phyloP scores from a whole-genome alignment of 2,113 vertebrate species.

The Sebastes schlegelii region DNA sequence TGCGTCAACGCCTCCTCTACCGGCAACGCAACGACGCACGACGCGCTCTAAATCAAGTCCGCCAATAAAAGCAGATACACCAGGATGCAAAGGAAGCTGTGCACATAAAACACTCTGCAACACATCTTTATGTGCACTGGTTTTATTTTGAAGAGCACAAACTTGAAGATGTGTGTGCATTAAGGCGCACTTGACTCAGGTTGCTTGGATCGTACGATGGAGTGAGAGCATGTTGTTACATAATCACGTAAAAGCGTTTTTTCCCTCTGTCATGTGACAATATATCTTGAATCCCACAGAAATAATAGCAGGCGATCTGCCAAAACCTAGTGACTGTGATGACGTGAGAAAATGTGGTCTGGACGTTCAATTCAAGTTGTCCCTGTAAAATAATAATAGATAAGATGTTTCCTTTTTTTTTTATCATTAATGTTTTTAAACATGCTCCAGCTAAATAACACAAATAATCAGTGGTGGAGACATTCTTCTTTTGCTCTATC shows the following conservation, averaged over 20 bases:
- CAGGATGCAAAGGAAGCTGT: not conserved
- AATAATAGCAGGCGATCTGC: constrained; percentile 4
- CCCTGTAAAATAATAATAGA: not conserved
- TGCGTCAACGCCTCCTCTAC: constrained; percentile 78
- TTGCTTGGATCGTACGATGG: constrained; percentile 64
- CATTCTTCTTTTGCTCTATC: no score
- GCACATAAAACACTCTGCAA: rapidly evolving
- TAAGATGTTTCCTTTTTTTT: not conserved
- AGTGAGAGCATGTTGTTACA: constrained; percentile 67
- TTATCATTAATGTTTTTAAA: not conserved
- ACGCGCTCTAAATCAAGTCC: constrained; percentile 50
- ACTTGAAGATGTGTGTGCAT: rapidly evolving
- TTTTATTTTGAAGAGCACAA: constrained; percentile 59
- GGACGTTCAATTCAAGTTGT: no score
- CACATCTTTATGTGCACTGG: rapidly evolving
- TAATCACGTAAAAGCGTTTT: constrained; percentile 56
- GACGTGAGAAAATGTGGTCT: not conserved
- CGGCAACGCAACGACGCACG: constrained; percentile 74
- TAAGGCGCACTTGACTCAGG: not conserved
- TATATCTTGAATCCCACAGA: constrained; percentile 42
- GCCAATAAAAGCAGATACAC: not conserved
- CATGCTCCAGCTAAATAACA: not conserved
- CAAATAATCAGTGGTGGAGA: not conserved
- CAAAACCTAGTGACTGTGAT: constrained; percentile 2
- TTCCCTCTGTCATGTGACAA: constrained; percentile 69